Percentiles rank a stretch among this genome's conserved stretches.
Evolutionary conservation across 2,888 invertebrate species (phyloP).

Genomic region (Cybosia mesomella): DNA sequence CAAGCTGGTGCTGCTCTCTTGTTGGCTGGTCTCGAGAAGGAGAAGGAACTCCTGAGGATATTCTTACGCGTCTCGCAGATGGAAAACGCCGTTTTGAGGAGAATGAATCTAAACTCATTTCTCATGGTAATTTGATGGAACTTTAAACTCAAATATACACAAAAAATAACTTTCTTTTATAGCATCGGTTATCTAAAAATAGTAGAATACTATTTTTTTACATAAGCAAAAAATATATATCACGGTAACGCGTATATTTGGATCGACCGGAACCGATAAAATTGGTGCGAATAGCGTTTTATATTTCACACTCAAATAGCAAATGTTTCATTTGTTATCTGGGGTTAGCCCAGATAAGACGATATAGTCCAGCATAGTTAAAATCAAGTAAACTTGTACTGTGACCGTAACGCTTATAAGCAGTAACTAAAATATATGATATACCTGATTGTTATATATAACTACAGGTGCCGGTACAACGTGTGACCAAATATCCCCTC

Average conservation of each 20-base stretch:
- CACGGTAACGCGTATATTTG: no score
- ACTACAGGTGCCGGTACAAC: conserved; percentile 95
- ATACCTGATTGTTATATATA: neutral
- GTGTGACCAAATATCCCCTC: conserved; percentile 98
- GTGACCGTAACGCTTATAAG: neutral
- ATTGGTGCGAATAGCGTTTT: no score
- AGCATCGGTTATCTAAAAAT: no score
- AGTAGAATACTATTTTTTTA: no score
- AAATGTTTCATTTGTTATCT: no score
- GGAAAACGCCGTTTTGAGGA: conserved; percentile 96
- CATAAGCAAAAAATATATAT: no score
- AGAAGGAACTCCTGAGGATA: conserved; percentile 96
- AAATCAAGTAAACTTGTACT: no score
- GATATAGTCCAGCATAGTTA: no score
- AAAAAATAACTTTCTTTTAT: no score
- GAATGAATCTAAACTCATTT: conserved; percentile 99
- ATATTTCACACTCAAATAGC: no score
- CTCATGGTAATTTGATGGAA: conserved; percentile 91
- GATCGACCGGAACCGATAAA: no score
- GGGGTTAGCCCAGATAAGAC: no score
- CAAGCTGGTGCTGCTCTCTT: conserved; percentile 96
- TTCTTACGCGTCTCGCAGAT: conserved; percentile 98
- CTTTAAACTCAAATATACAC: neutral
- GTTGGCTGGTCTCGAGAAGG: conserved; percentile 96
- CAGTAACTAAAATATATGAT: neutral